phyloP scores from a whole-genome alignment of 2,888 invertebrate genomes.

The Chrysolina haemoptera region DNA sequence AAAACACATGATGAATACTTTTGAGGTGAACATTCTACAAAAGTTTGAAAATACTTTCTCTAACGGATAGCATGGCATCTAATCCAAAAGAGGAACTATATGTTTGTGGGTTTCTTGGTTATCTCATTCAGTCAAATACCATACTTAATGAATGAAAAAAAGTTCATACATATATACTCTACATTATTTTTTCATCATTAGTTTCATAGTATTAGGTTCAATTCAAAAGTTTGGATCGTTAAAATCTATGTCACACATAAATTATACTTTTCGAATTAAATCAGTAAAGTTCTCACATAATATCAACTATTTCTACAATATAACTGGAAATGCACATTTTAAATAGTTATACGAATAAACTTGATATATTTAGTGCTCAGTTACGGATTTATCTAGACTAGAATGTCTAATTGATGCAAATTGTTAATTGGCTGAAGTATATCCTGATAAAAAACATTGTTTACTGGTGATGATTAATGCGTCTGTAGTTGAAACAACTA shows the following conservation, averaged over 20 bases:
- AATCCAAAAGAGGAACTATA: too few species aligned
- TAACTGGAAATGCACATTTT: neutral
- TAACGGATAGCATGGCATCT: too few species aligned
- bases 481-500: neutral
- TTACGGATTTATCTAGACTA: neutral
- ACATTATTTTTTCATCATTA: too few species aligned
- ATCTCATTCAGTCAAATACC: too few species aligned
- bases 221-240: too few species aligned
- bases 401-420: constrained; percentile 1
- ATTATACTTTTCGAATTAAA: neutral
- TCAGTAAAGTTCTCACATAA: neutral
- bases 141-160: too few species aligned
- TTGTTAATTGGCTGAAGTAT: neutral
- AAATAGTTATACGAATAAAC: neutral
- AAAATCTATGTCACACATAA: neutral
- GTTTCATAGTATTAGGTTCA: too few species aligned
- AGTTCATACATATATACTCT: too few species aligned
- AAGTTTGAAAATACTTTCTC: too few species aligned
- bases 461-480: neutral
- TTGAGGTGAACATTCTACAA: too few species aligned
- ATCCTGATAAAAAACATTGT: neutral
- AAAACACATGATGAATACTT: too few species aligned
- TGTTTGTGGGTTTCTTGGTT: too few species aligned
- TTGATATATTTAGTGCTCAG: neutral
- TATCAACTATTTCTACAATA: neutral